phyloP scores from a whole-genome alignment of 2,888 invertebrate species.

The Myathropa florea region DNA sequence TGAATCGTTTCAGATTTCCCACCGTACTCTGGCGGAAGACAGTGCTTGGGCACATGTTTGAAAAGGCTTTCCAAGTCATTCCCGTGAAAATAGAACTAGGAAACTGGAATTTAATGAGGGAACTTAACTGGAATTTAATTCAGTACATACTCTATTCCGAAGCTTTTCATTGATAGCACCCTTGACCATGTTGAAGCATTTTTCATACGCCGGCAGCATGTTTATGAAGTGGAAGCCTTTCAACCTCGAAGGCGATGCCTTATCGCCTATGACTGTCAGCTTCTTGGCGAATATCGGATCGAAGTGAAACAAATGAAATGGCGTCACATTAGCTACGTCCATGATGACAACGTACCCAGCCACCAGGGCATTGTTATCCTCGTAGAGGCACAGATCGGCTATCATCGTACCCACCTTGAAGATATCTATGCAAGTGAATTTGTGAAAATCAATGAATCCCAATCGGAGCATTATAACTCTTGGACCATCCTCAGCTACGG shows the following conservation, averaged over 20 bases:
- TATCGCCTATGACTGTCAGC: slow-evolving; percentile 81
- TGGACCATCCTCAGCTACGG: slow-evolving; percentile 79
- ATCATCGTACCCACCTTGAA: slow-evolving; percentile 82
- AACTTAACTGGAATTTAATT: neutral
- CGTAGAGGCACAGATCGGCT: slow-evolving; percentile 82
- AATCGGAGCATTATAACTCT: slow-evolving; percentile 81
- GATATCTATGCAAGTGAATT: slow-evolving; percentile 80
- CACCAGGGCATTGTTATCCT: slow-evolving; percentile 83
- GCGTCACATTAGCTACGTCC: slow-evolving; percentile 82
- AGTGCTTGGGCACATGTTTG: slow-evolving; percentile 82
- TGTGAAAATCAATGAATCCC: slow-evolving; percentile 79
- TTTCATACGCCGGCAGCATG: slow-evolving; percentile 82
- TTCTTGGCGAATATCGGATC: slow-evolving; percentile 82
- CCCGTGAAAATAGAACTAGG: slow-evolving; percentile 82
- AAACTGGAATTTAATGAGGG: neutral
- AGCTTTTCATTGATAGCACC: slow-evolving; percentile 83
- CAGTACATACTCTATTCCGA: slow-evolving; percentile 82
- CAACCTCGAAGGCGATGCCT: slow-evolving; percentile 83
- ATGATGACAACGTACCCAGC: slow-evolving; percentile 81
- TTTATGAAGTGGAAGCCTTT: slow-evolving; percentile 83
- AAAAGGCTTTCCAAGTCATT: slow-evolving; percentile 82
- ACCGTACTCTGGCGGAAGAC: slow-evolving; percentile 85
- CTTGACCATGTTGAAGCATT: slow-evolving; percentile 82
- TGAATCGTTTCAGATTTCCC: slow-evolving; percentile 78
- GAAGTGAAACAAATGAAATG: slow-evolving; percentile 82